Base-by-base conservation (phyloP, 2,113 vertebrate genomes). In the Dipodomys stephensi region DNA sequence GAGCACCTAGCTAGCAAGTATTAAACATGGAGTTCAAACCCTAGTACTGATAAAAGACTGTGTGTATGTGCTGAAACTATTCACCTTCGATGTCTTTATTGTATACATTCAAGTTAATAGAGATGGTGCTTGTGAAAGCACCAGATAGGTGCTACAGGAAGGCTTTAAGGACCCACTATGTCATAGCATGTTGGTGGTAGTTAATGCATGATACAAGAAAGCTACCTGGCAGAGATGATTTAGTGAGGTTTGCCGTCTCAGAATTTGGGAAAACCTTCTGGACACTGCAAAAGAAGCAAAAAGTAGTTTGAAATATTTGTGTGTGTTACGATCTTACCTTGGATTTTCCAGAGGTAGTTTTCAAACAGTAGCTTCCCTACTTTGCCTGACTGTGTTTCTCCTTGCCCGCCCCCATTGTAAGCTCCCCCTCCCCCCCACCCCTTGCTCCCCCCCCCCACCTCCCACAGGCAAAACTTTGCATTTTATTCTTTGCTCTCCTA, bases 191-290 rank as follows among this genome's bases (percentile, higher is more conserved):
- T 57, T 49, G 49, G 49, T 12, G 12, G 49, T 49, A 49, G 49
- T 49, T 49, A 11, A 49, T 49, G 49, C 49, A 18, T 0, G 74
- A 88, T 30, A 30, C 25, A 65, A 80, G 39, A 93, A 79, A 96
- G 83, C 92, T 98, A 99, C 99, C 99, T 99, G 99, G 97, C 99
- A 99, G 57, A 99, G 99, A 97, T 99, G 99, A 97, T 99, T 99
- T 98, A 99, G 98, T 27, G 99, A 99, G 5, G 99, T 99, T 91
- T 99, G 99, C 87, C 99, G 98, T 94, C 99, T 99, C 83, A 99
- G 98, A 97, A 99, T 99, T 98, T 99, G 99, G 84, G 99, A 99
- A 98, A 99, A 99, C 98, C 99, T 99, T 98, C 99, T 99, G 20
- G 99, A 99, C 96, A 99, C 99, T 99, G 97, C 32, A 97, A 97